Evolutionary conservation across 2,797 vertebrate genomes (phyloP).

Genomic region (Parambassis ranga): DNA sequence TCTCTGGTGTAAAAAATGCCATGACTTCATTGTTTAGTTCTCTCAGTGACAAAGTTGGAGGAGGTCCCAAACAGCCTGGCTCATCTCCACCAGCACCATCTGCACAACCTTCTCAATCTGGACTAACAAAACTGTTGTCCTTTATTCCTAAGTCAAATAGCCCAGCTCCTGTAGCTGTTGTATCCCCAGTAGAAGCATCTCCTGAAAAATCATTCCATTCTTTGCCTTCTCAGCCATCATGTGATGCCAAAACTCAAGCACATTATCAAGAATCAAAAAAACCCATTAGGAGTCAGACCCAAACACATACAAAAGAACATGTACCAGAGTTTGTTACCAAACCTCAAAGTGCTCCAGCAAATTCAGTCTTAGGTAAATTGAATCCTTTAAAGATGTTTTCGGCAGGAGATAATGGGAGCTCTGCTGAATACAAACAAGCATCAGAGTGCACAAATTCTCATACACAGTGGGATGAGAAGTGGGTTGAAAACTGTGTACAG

Average conservation of each 20-base stretch:
- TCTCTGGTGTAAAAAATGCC: conserved; percentile 84
- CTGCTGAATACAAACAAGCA: conserved; percentile 37
- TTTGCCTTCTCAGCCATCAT: conserved; percentile 62
- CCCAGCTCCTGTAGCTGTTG: conserved; percentile 68
- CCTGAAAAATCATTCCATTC: conserved; percentile 65
- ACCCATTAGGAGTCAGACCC: conserved; percentile 1
- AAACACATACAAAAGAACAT: conserved; percentile 29
- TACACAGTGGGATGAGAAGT: conserved; percentile 24
- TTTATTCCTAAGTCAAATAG: conserved; percentile 76
- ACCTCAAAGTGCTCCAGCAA: conserved; percentile 70
- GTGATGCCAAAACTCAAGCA: conserved; percentile 48
- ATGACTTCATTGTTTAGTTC: conserved; percentile 87
- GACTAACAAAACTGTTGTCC: conserved; percentile 78
- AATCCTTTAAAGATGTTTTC: conserved; percentile 85
- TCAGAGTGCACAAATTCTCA: conserved; percentile 23
- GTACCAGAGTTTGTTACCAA: conserved; percentile 43
- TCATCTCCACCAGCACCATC: conserved; percentile 62
- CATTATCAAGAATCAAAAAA: conserved; percentile 27
- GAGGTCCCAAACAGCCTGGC: conserved; percentile 79
- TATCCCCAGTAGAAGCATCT: conserved; percentile 77
- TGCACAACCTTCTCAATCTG: conserved; percentile 62
- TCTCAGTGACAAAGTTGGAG: conserved; percentile 86
- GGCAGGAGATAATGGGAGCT: conserved; percentile 40
- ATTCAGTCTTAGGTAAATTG: conserved; percentile 82
- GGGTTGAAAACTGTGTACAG: conserved; percentile 1